phyloP scores from a whole-genome alignment of 2,797 vertebrate genomes.

The Myotis findleyi region DNA sequence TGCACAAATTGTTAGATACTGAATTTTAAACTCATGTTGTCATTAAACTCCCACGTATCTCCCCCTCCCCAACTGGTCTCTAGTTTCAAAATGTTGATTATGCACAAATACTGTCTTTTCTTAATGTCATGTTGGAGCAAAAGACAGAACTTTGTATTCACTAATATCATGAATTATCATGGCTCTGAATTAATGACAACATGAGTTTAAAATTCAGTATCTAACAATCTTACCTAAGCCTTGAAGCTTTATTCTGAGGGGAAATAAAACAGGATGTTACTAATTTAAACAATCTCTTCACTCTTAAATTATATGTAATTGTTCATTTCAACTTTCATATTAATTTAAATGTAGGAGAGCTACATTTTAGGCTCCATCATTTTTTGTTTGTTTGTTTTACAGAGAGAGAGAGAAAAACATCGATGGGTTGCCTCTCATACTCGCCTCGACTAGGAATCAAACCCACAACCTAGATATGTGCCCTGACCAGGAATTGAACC shows the following conservation, averaged over 20 bases:
- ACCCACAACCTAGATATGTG: not conserved
- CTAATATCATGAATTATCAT: constrained; percentile 49
- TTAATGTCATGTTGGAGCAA: not conserved
- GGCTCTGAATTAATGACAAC: constrained; percentile 14
- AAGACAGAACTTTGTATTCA: constrained; percentile 6
- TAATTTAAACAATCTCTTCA: constrained; percentile 17
- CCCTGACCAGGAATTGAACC: not conserved
- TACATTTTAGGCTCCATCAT: constrained; percentile 15
- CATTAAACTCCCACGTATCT: too few species aligned
- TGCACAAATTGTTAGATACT: not conserved
- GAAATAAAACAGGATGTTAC: constrained; percentile 14
- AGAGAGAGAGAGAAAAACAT: not conserved
- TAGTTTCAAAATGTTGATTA: not conserved
- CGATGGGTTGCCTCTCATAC: not conserved
- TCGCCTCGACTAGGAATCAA: not conserved
- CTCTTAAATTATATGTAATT: constrained; percentile 14
- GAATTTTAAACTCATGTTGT: too few species aligned
- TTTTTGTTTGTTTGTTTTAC: not conserved
- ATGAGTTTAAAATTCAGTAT: constrained; percentile 38
- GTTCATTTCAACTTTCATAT: not conserved
- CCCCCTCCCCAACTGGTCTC: too few species aligned
- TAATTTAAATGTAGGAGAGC: not conserved
- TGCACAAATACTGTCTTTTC: constrained; percentile 1
- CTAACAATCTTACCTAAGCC: not conserved
- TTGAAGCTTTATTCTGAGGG: constrained; percentile 4